Evolutionary conservation across 23 tunicate species (phyloP).

Genomic region (Trididemnum clinides): DNA sequence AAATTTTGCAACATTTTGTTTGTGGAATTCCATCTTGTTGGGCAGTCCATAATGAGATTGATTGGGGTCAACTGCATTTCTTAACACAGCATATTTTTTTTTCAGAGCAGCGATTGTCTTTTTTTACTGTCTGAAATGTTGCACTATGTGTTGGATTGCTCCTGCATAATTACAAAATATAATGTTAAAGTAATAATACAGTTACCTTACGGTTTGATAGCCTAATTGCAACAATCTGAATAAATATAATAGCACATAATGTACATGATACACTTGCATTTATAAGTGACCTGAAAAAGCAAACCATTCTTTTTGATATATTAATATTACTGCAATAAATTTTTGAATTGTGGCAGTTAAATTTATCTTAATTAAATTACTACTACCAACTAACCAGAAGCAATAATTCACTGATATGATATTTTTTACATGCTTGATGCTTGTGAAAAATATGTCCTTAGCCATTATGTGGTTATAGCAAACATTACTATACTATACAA

Average conservation of each 20-base stretch:
- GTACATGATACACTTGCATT: no score
- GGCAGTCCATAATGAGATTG: neutral
- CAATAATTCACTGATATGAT: no score
- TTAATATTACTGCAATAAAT: no score
- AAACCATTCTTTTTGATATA: no score
- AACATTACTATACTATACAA: neutral
- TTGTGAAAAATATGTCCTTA: no score
- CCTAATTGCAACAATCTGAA: neutral
- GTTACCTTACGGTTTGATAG: neutral
- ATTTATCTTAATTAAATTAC: neutral
- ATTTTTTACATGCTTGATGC: no score
- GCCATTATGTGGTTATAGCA: neutral
- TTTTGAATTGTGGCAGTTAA: no score
- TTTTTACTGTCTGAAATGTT: neutral
- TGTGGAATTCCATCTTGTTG: constrained; percentile 18
- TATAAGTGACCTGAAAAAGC: no score
- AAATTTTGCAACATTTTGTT: neutral
- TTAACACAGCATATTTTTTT: neutral
- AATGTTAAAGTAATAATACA: neutral
- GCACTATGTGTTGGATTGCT: neutral
- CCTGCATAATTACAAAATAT: neutral
- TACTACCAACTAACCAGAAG: neutral
- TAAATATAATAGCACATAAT: no score
- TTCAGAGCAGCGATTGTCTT: neutral
- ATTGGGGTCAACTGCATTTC: neutral